Percentiles rank a stretch among this genome's conserved stretches.
phyloP scores from a whole-genome alignment of 1,140 invertebrate species.

The Calycopis cecrops region DNA sequence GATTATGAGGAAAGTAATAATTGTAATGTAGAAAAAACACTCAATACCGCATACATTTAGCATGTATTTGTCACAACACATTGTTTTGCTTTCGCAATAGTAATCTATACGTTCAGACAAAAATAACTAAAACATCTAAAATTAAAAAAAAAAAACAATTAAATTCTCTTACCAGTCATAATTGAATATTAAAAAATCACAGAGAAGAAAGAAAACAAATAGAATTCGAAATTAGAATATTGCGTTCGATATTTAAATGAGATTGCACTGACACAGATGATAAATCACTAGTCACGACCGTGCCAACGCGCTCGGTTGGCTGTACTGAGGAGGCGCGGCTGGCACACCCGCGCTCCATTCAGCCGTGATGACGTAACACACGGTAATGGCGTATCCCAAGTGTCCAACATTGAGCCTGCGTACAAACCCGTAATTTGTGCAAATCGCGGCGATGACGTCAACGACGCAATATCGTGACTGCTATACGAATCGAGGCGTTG shows the following conservation, averaged over 20 bases:
- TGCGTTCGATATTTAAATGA: neutral
- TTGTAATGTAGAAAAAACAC: too few species aligned
- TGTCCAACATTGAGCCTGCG: constrained; percentile 20
- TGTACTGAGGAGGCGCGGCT: constrained; percentile 52
- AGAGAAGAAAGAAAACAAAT: neutral
- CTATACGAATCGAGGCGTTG: too few species aligned
- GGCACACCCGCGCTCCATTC: constrained; percentile 40
- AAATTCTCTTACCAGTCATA: constrained; percentile 3
- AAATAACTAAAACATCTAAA: too few species aligned
- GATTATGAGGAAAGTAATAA: too few species aligned
- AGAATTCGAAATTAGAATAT: neutral
- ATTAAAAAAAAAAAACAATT: neutral
- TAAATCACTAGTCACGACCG: constrained; percentile 19
- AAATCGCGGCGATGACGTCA: too few species aligned
- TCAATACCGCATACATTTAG: too few species aligned
- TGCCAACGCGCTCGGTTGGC: constrained; percentile 28
- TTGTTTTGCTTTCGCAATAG: neutral
- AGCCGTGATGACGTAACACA: constrained; percentile 25
- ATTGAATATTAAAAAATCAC: constrained; percentile 1
- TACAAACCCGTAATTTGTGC: neutral
- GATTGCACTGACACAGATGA: neutral
- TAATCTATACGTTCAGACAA: too few species aligned
- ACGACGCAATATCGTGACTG: too few species aligned
- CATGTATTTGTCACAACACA: neutral
- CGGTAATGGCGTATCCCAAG: constrained; percentile 30